A percentile compares a stretch with the other conserved stretches of the same genome.
These are phyloP conservation scores for Marisa cornuarietis DNA, from an alignment of 1,140 invertebrate genomes.

Conservation along the genomic window DNA sequence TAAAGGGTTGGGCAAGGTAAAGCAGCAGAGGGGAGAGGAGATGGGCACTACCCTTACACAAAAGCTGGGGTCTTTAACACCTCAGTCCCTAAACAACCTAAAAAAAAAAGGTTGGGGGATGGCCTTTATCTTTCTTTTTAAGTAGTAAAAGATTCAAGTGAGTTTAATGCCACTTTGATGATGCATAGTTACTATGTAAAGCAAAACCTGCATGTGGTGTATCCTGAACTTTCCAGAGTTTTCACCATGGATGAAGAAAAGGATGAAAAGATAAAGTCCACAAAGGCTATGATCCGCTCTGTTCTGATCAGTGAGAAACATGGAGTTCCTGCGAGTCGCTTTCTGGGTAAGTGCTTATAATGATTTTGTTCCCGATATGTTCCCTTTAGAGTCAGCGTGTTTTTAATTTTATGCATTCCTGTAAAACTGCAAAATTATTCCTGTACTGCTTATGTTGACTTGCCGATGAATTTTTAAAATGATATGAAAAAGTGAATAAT, in stretches of 20 bases:
- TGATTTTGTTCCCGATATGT: no score
- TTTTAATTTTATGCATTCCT: no score
- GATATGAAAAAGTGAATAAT: no score
- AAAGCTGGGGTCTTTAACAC: no score
- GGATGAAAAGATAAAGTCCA: constrained; percentile 20
- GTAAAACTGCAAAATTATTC: no score
- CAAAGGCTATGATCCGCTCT: constrained; percentile 35
- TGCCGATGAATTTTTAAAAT: no score
- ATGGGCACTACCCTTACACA: no score
- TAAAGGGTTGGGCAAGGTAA: no score
- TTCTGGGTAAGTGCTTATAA: constrained; percentile 26
- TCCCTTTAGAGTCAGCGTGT: no score
- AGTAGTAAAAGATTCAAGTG: not conserved
- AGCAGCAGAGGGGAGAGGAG: no score
- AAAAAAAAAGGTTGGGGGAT: not conserved
- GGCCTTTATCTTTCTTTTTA: not conserved
- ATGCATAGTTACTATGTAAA: not conserved
- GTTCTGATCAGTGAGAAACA: constrained; percentile 37
- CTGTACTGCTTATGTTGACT: no score
- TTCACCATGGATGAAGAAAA: constrained; percentile 22
- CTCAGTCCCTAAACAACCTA: not conserved
- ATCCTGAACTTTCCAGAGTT: not conserved
- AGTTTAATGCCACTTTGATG: not conserved
- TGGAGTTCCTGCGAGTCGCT: constrained; percentile 31
- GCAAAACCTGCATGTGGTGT: not conserved